Evolutionary conservation across 30 jellyfish, hydroid and myxozoan genomes (phyloP).

Genomic region (Sanderia malayensis): DNA sequence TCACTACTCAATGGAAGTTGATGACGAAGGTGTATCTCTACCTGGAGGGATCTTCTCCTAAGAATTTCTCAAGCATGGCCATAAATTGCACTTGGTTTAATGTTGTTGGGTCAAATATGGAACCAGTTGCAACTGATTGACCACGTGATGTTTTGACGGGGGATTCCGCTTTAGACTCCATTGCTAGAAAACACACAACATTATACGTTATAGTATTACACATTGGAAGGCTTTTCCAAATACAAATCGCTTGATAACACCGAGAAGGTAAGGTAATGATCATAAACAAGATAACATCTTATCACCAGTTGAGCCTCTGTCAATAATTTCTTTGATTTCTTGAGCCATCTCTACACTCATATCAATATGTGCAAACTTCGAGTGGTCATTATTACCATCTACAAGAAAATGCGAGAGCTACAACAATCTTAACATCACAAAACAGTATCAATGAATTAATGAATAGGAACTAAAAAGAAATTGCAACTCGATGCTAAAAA

Average conservation of each 20-base stretch:
- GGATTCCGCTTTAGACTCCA: conserved; percentile 48
- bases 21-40: no score
- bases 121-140: conserved; percentile 74
- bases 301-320: conserved; percentile 54
- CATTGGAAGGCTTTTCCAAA: background rate
- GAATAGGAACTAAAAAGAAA: background rate
- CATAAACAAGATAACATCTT: background rate
- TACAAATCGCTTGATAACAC: background rate
- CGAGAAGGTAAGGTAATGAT: background rate
- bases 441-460: background rate
- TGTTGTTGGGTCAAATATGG: conserved; percentile 61
- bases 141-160: conserved; percentile 59
- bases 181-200: conserved; percentile 3
- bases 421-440: no score
- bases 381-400: background rate
- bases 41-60: conserved; percentile 86
- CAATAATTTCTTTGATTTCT: conserved; percentile 50
- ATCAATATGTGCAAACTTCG: conserved; percentile 24
- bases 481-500: no score
- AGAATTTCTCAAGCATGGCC: conserved; percentile 62
- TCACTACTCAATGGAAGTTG: no score
- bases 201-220: background rate
- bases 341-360: conserved; percentile 49
- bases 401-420: no score
- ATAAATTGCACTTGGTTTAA: conserved; percentile 77